A percentile compares a stretch with the other conserved stretches of the same genome.
Evolutionary conservation across 30 jellyfish, hydroid and myxozoan genomes (phyloP).

Genomic region (Nemopilema nomurai): DNA sequence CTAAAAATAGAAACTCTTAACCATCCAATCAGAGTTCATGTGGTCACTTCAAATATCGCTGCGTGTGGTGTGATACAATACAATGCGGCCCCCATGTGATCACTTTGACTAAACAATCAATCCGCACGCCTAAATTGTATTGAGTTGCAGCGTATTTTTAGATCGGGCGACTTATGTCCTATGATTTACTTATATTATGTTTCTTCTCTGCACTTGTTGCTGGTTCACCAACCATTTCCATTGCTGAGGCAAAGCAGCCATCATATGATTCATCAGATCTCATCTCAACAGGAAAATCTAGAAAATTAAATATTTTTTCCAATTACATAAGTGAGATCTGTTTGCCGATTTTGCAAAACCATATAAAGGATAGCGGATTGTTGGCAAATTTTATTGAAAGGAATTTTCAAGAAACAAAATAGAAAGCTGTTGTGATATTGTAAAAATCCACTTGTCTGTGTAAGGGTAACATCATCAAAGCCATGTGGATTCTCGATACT

Average conservation of each 20-base stretch:
- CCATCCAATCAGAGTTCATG: too few relatives aligned
- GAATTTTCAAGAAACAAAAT: constrained; percentile 16
- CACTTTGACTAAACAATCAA: too few relatives aligned
- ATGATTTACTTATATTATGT: constrained; percentile 15
- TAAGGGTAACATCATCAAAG: constrained; percentile 36
- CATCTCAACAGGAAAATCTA: background rate
- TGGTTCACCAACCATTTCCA: background rate
- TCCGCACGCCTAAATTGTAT: too few relatives aligned
- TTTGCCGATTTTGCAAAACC: constrained; percentile 34
- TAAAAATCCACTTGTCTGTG: constrained; percentile 40
- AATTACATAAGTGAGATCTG: constrained; percentile 13
- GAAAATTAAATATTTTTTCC: constrained; percentile 23
- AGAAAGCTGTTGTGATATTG: constrained; percentile 19
- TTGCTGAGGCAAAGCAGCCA: background rate
- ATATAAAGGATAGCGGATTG: constrained; percentile 38
- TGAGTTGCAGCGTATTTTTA: too few relatives aligned
- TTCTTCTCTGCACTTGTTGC: background rate
- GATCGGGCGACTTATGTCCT: too few relatives aligned
- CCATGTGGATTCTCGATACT: constrained; percentile 15
- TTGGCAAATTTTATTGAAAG: constrained; percentile 12
- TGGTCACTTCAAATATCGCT: too few relatives aligned
- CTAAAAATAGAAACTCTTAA: too few relatives aligned
- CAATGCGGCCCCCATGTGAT: too few relatives aligned
- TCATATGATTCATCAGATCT: constrained; percentile 1
- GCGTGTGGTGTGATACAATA: too few relatives aligned